Evolutionary conservation across 2,888 invertebrate species (phyloP).

Genomic region (Atrina japonica): DNA sequence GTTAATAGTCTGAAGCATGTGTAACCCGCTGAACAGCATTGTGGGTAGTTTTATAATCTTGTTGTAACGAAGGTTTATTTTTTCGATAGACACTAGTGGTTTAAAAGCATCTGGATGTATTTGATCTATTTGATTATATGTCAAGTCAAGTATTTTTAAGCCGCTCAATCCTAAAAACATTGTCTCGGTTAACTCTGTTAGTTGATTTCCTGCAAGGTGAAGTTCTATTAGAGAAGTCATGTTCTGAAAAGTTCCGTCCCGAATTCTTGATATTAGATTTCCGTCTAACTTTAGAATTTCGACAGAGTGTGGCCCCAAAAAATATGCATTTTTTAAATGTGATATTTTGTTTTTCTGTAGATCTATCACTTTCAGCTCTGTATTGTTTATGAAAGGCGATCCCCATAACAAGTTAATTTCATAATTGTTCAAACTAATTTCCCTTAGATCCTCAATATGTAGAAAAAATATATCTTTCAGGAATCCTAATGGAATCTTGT

Average conservation of each 20-base stretch:
- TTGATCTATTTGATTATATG: conserved; percentile 44
- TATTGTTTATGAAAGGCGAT: conserved; percentile 43
- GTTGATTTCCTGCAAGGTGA: conserved; percentile 48
- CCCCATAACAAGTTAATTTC: conserved; percentile 42
- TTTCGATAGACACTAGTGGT: conserved; percentile 29
- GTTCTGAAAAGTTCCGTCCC: conserved; percentile 45
- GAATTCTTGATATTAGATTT: conserved; percentile 45
- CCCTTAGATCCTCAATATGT: conserved; percentile 40
- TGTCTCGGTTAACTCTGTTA: conserved; percentile 17
- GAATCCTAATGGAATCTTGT: conserved; percentile 29
- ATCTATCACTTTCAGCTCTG: conserved; percentile 46
- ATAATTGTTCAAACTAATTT: conserved; percentile 48
- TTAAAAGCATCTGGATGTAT: conserved; percentile 46
- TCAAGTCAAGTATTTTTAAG: conserved; percentile 18
- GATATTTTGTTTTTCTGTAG: conserved; percentile 48
- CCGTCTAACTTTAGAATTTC: conserved; percentile 49
- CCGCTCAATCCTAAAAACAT: conserved; percentile 17
- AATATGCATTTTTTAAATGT: conserved; percentile 38
- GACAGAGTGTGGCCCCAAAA: conserved; percentile 54
- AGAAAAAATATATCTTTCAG: conserved; percentile 38
- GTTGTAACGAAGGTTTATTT: conserved; percentile 43
- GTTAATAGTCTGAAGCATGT: conserved; percentile 47
- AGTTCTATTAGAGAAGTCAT: conserved; percentile 49
- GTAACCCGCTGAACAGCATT: conserved; percentile 53
- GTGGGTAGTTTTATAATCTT: conserved; percentile 35